Base-by-base conservation (phyloP, 37 sponge, comb jelly and placozoan genomes). In the Spongia lamella region DNA sequence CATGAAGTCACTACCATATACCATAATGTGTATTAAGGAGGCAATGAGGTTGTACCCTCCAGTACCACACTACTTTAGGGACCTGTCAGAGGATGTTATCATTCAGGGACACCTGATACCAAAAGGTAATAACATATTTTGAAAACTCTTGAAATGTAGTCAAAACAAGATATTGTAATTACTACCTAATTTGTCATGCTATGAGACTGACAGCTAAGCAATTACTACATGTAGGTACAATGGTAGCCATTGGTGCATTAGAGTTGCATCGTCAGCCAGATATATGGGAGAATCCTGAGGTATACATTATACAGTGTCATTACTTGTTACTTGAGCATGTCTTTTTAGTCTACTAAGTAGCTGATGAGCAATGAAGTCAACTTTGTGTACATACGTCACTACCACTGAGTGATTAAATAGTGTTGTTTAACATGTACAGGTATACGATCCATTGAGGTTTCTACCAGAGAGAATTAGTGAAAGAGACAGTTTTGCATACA, bases 21-120 rank as follows among this genome's bases (percentile, higher is more conserved):
- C 88, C 9, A 66, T 77, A 27, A 83, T 79, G 83, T 77, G 83
- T 38, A 88, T 94, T 69, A 91, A 91, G 83, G 95, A 94, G 52
- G 78, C 89, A 52, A 88, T 94, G 95, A 78, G 95, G 25, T 65
- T 89, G 5, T 89, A 83, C 38, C 87, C 90, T 36, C 90, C 94
- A 43, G 94, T 94, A 0, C 78, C 77, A 20, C 36, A 38, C 1
- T 47, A 86, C 0, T 61, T 58, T 34, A 60, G 94, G 11, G 63
- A 58, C 6, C 17, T 75, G 1, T 53, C 68, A 2, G 63, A 65
- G 53, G 88, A 90, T 15, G 66, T 77, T 16, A 66, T 38, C 22
- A 2, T 93, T 0, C 73, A 79, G 0, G 93, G 80, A 5, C 30
- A 72, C 56, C 33, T 74, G 11, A 29, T 90, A 17, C 90, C 94